Conservation (phyloP, 1,140 invertebrate genomes). For the Drosophila sulfurigaster region DNA sequence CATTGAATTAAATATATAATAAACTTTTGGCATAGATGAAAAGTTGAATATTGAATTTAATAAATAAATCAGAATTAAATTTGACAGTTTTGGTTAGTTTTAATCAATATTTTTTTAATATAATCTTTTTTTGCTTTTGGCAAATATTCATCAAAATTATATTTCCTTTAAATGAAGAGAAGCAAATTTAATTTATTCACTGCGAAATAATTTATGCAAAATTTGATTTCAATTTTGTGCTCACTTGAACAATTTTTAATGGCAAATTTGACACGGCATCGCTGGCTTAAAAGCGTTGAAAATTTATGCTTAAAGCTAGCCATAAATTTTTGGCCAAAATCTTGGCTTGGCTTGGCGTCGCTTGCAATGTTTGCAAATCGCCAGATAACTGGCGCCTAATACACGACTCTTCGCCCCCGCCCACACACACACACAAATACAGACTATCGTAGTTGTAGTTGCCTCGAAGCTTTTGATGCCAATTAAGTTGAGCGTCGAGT, state of each 20-base stretch:
- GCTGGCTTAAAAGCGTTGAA: not conserved
- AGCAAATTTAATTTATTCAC: too few species aligned
- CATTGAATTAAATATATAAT: too few species aligned
- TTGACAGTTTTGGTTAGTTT: too few species aligned
- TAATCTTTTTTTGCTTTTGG: too few species aligned
- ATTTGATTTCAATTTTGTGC: not conserved
- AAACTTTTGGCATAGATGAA: too few species aligned
- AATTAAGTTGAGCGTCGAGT: constrained; percentile 77
- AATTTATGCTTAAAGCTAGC: not conserved
- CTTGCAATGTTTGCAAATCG: constrained; percentile 5
- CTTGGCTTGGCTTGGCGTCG: constrained; percentile 3
- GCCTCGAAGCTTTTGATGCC: constrained; percentile 36
- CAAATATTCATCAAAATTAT: too few species aligned
- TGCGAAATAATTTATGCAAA: not conserved
- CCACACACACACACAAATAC: not conserved
- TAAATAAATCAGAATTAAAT: too few species aligned
- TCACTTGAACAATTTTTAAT: not conserved
- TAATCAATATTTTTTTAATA: too few species aligned
- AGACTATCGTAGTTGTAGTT: too few species aligned
- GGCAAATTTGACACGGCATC: constrained; percentile 5
- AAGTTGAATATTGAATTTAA: too few species aligned
- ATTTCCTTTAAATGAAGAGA: too few species aligned
- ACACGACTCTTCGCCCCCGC: not conserved
- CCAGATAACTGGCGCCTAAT: constrained; percentile 17
- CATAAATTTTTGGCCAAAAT: not conserved